Percentiles rank a stretch among this genome's conserved stretches.
These are phyloP conservation scores for Drosophila kanapiae DNA, from an alignment of 1,140 invertebrate genomes.

Conservation along the genomic window DNA sequence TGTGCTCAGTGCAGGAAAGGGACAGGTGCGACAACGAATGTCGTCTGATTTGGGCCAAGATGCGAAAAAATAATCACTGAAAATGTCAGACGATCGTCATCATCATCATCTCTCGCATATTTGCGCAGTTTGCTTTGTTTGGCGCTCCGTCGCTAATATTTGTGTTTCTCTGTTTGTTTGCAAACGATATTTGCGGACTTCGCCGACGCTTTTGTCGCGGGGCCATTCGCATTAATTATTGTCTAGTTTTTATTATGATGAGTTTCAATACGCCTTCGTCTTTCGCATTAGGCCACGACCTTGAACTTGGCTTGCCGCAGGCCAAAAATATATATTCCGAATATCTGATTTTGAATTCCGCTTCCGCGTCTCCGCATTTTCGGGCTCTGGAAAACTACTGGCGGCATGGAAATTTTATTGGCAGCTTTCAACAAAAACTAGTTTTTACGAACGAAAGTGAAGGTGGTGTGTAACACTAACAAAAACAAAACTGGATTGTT, in stretches of 20 bases:
- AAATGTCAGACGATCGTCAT: conserved; percentile 51
- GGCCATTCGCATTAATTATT: conserved; percentile 78
- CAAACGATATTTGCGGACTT: conserved; percentile 64
- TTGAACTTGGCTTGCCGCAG: conserved; percentile 38
- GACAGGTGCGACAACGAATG: conserved; percentile 21
- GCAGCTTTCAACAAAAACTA: conserved; percentile 25
- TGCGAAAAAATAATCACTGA: conserved; percentile 56
- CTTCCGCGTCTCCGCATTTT: conserved; percentile 17
- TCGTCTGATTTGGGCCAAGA: conserved; percentile 45
- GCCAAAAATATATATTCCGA: conserved; percentile 20
- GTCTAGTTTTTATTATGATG: conserved; percentile 63
- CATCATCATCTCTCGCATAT: conserved; percentile 38
- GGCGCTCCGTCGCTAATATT: conserved; percentile 38
- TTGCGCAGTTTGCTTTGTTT: conserved; percentile 75
- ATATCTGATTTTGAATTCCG: conserved; percentile 38
- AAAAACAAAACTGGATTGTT: conserved; percentile 24
- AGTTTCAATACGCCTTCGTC: conserved; percentile 23
- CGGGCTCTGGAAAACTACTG: conserved; percentile 40
- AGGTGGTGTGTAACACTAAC: conserved; percentile 30
- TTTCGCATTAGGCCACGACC: conserved; percentile 47
- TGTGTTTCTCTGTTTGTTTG: conserved; percentile 33
- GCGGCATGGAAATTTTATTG: conserved; percentile 37
- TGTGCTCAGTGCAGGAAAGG: conserved; percentile 12
- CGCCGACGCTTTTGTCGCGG: conserved; percentile 67
- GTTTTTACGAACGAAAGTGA: conserved; percentile 38